phyloP scores from a whole-genome alignment of 2,113 vertebrate genomes.

The Gobio gobio region DNA sequence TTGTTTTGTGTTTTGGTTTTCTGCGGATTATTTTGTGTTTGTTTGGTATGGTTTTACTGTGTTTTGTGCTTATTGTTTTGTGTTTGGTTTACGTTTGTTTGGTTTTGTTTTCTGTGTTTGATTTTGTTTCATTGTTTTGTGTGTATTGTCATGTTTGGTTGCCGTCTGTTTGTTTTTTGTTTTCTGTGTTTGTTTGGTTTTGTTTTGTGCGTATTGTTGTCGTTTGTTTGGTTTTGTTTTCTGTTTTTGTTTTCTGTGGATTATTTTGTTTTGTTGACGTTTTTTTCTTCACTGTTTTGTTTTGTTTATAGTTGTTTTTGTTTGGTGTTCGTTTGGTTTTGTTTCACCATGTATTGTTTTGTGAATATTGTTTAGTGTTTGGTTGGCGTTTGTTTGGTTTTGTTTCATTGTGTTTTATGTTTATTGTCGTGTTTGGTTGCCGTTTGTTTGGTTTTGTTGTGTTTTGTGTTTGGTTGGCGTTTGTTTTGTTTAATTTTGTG shows the following conservation, averaged over 20 bases:
- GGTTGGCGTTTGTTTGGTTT: too few species aligned
- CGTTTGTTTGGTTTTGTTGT: too few species aligned
- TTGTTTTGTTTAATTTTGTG: too few species aligned
- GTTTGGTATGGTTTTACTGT: neutral
- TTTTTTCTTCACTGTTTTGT: too few species aligned
- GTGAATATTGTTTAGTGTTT: neutral
- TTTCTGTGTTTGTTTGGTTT: neutral
- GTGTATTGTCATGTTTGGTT: too few species aligned
- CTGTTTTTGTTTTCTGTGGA: too few species aligned
- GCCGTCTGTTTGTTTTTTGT: too few species aligned
- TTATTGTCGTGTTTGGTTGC: too few species aligned
- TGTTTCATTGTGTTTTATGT: neutral
- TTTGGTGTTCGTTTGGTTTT: neutral
- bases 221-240: too few species aligned
- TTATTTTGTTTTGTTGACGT: neutral
- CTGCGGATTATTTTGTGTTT: neutral
- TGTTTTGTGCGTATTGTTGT: neutral
- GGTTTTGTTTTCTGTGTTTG: neutral
- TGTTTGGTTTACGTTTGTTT: neutral
- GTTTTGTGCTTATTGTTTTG: neutral
- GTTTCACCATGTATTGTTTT: neutral
- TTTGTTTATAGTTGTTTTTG: neutral
- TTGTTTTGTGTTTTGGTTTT: too few species aligned
- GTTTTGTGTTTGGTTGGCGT: too few species aligned
- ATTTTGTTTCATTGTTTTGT: neutral